These are phyloP conservation scores for Melanotus villosus DNA, from an alignment of 2,888 invertebrate species.

Conservation along the genomic window DNA sequence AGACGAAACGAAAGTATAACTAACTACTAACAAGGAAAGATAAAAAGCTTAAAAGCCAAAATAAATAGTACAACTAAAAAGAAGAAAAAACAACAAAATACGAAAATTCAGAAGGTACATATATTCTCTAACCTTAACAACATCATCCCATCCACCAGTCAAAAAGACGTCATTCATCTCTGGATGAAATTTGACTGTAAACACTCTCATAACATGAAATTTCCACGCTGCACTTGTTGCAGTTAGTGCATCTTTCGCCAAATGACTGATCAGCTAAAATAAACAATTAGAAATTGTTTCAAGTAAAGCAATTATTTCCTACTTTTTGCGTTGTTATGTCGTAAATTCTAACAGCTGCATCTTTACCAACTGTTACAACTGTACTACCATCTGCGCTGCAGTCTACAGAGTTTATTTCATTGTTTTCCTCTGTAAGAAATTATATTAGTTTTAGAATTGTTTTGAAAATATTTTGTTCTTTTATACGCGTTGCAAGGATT, in stretches of 20 bases:
- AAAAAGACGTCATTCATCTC: constrained; percentile 68
- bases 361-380: constrained; percentile 64
- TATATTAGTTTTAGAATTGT: background rate
- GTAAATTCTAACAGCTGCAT: constrained; percentile 63
- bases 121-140: constrained; percentile 74
- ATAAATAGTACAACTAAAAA: too few species aligned
- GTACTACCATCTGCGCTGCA: constrained; percentile 56
- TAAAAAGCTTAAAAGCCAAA: too few species aligned
- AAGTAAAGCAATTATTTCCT: constrained; percentile 21
- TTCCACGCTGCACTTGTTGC: too few species aligned
- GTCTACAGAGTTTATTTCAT: constrained; percentile 65
- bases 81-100: too few species aligned
- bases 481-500: too few species aligned
- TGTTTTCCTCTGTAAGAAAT: constrained; percentile 60
- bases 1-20: too few species aligned
- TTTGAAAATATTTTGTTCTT: too few species aligned
- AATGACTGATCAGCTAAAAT: too few species aligned
- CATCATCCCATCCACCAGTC: constrained; percentile 73
- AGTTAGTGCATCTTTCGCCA: too few species aligned
- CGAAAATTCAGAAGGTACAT: too few species aligned
- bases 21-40: too few species aligned
- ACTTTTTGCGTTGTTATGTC: constrained; percentile 62
- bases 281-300: background rate
- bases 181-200: constrained; percentile 69
- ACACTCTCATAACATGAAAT: constrained; percentile 61